These are phyloP conservation scores for Nymphalis urticae DNA, from an alignment of 2,888 invertebrate genomes.

Conservation along the genomic window DNA sequence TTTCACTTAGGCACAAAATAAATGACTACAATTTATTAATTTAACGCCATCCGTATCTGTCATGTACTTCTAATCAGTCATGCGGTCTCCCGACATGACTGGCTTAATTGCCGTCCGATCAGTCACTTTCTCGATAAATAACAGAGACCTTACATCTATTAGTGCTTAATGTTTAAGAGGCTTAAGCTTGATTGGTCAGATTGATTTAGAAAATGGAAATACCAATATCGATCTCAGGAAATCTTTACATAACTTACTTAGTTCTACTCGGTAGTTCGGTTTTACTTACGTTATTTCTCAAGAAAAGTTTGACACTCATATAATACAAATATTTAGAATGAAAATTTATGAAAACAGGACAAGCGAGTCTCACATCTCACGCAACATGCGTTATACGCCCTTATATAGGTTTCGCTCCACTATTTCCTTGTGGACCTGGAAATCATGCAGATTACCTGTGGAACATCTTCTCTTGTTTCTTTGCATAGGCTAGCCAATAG, in stretches of 20 bases:
- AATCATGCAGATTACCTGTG: no score
- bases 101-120: slow-evolving; percentile 36
- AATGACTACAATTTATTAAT: slow-evolving; percentile 32
- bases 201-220: slow-evolving; percentile 19
- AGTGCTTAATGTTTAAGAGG: slow-evolving; percentile 1
- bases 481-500: no score
- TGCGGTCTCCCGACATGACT: slow-evolving; percentile 38
- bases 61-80: slow-evolving; percentile 36
- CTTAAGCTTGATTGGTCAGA: slow-evolving; percentile 21
- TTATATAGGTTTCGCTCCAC: no score
- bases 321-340: no score
- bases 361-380: no score
- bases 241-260: slow-evolving; percentile 10
- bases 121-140: slow-evolving; percentile 38
- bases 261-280: not conserved
- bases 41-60: slow-evolving; percentile 20
- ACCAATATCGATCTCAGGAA: slow-evolving; percentile 12
- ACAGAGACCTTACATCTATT: slow-evolving; percentile 23
- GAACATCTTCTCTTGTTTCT: no score
- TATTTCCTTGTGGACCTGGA: no score
- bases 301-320: no score
- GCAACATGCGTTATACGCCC: no score
- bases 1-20: slow-evolving; percentile 18
- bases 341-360: no score
- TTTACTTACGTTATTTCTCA: no score